Percentiles rank a stretch among this genome's conserved stretches.
These are phyloP conservation scores for Hipparchia sbordonii DNA, from an alignment of 2,888 invertebrate species.

Conservation along the genomic window DNA sequence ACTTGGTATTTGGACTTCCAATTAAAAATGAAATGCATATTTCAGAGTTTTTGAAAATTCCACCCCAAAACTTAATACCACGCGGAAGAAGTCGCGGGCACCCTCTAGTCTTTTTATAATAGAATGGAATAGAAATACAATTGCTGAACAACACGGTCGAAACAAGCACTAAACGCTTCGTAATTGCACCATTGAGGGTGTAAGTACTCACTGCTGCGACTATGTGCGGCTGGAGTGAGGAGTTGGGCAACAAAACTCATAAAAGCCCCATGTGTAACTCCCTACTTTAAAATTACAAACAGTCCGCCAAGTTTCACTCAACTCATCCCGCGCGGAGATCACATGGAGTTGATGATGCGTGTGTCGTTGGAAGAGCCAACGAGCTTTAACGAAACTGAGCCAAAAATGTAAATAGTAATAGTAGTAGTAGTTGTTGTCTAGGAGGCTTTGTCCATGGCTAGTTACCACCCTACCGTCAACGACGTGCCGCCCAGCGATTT, in stretches of 20 bases:
- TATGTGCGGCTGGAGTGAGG: slow-evolving; percentile 17
- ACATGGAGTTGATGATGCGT: slow-evolving; percentile 15
- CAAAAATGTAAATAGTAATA: no score
- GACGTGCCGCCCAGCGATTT: no score
- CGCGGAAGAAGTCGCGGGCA: no score
- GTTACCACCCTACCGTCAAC: no score
- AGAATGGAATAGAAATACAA: background rate
- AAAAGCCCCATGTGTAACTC: slow-evolving; percentile 66
- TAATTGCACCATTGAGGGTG: slow-evolving; percentile 54
- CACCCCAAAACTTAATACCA: no score
- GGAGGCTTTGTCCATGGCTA: no score
- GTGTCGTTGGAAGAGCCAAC: background rate
- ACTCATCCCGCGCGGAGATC: slow-evolving; percentile 59
- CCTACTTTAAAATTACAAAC: slow-evolving; percentile 80
- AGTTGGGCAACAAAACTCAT: slow-evolving; percentile 68
- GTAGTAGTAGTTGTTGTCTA: no score
- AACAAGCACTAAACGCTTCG: slow-evolving; percentile 39
- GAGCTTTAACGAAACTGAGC: no score
- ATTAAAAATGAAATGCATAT: no score
- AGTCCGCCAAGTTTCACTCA: slow-evolving; percentile 76
- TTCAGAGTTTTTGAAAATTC: no score
- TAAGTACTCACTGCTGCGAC: slow-evolving; percentile 5
- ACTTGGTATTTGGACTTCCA: no score
- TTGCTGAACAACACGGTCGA: background rate
- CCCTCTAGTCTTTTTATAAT: background rate